These are phyloP conservation scores for Sisor rabdophorus DNA, from an alignment of 2,113 vertebrate genomes.

Conservation along the genomic window DNA sequence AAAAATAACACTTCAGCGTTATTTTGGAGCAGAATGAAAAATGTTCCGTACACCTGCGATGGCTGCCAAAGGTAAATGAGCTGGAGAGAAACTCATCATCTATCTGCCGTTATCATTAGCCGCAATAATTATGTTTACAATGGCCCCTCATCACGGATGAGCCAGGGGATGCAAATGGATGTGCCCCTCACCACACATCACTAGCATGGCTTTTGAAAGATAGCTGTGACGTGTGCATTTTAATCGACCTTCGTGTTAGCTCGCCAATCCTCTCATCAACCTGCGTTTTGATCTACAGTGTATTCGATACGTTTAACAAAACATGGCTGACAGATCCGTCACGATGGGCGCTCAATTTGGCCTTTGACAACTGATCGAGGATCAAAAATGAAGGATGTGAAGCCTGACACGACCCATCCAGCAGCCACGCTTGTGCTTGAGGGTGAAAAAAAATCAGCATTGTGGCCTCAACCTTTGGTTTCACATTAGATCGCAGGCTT, in stretches of 20 bases:
- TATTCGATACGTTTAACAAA: conserved; percentile 27
- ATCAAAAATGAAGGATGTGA: conserved; percentile 19
- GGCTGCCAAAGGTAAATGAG: conserved; percentile 52
- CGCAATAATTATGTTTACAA: conserved; percentile 56
- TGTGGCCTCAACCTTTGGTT: background rate
- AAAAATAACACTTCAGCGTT: conserved; percentile 42
- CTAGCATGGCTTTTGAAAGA: conserved; percentile 47
- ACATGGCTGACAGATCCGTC: conserved; percentile 47
- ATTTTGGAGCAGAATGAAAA: conserved; percentile 48
- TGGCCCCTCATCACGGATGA: conserved; percentile 52
- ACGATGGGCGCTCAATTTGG: conserved; percentile 32
- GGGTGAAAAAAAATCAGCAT: background rate
- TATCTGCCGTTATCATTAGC: conserved; percentile 56
- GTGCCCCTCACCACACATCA: conserved; percentile 23
- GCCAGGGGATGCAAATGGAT: conserved; percentile 44
- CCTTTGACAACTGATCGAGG: conserved; percentile 47
- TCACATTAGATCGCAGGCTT: background rate
- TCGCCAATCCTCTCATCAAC: conserved; percentile 45
- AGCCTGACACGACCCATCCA: background rate
- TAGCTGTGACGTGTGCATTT: conserved; percentile 50
- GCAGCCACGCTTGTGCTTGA: background rate
- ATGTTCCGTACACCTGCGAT: conserved; percentile 49
- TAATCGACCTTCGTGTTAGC: conserved; percentile 46
- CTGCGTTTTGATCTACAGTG: conserved; percentile 39
- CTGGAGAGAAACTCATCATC: conserved; percentile 53